Evolutionary conservation across 2,113 vertebrate species (phyloP).

Genomic region (Glaucomys volans): DNA sequence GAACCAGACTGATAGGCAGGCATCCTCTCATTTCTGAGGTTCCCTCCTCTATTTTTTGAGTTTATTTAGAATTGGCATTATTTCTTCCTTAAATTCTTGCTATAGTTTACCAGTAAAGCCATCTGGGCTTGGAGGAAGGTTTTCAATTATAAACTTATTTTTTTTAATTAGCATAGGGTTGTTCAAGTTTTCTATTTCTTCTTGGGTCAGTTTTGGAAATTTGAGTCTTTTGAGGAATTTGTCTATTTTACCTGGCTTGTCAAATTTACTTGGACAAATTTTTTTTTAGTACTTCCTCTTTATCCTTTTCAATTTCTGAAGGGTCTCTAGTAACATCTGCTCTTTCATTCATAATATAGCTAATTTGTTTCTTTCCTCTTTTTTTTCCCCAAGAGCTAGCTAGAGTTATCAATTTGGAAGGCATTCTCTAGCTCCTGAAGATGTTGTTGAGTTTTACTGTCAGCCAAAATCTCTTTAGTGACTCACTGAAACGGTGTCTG

Average conservation of each 20-base stretch:
- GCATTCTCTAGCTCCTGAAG: conserved; percentile 44
- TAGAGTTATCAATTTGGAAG: conserved; percentile 27
- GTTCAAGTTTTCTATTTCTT: conserved; percentile 46
- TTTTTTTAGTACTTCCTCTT: not conserved
- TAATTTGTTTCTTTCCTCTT: not conserved
- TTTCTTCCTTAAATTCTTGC: not conserved
- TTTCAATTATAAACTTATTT: conserved; percentile 36
- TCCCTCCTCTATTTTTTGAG: conserved; percentile 30
- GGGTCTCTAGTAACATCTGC: not conserved
- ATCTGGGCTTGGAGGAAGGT: not conserved
- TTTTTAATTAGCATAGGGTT: conserved; percentile 13
- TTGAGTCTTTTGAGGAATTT: conserved; percentile 29
- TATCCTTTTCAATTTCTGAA: conserved; percentile 1
- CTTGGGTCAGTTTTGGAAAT: conserved; percentile 13
- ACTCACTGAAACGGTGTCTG: conserved; percentile 15
- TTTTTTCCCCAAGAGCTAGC: not conserved
- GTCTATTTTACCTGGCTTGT: not conserved
- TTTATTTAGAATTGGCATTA: not conserved
- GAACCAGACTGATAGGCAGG: not conserved
- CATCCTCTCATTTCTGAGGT: not conserved
- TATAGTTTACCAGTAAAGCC: conserved; percentile 29
- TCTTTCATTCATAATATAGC: conserved; percentile 7
- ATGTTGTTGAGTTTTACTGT: not conserved
- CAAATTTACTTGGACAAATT: conserved; percentile 19
- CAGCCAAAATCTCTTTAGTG: conserved; percentile 9